Percentiles rank a stretch among this genome's conserved stretches.
phyloP scores from a whole-genome alignment of 2,797 vertebrate genomes.

The Chiloscyllium punctatum region DNA sequence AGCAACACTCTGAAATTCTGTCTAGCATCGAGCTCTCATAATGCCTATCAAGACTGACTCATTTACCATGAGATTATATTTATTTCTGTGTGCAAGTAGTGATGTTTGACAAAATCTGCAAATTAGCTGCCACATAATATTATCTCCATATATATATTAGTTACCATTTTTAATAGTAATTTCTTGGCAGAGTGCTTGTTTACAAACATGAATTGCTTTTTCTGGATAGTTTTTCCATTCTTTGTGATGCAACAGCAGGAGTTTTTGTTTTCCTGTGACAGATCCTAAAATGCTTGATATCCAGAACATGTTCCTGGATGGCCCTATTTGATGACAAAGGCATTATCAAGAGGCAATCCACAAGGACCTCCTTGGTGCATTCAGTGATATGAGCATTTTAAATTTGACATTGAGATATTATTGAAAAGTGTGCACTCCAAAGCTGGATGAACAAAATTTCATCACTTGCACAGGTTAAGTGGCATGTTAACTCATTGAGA shows the following conservation, averaged over 20 bases:
- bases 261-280: neutral
- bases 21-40: neutral
- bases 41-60: neutral
- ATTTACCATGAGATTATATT: neutral
- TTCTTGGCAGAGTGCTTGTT: neutral
- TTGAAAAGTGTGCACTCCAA: neutral
- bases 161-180: neutral
- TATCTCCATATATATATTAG: neutral
- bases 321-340: neutral
- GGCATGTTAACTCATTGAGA: neutral
- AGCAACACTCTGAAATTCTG: neutral
- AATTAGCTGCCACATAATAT: neutral
- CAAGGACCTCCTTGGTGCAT: neutral
- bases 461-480: neutral
- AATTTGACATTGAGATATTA: neutral
- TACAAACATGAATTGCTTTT: neutral
- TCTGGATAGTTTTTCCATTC: neutral
- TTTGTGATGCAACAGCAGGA: neutral
- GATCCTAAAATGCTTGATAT: neutral
- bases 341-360: neutral
- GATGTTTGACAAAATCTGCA: neutral
- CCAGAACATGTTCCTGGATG: neutral
- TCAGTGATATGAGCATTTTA: neutral
- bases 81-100: neutral
- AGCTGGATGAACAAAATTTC: constrained; percentile 6